These are phyloP conservation scores for Sprattus sprattus DNA, from an alignment of 2,113 vertebrate genomes.

Conservation along the genomic window DNA sequence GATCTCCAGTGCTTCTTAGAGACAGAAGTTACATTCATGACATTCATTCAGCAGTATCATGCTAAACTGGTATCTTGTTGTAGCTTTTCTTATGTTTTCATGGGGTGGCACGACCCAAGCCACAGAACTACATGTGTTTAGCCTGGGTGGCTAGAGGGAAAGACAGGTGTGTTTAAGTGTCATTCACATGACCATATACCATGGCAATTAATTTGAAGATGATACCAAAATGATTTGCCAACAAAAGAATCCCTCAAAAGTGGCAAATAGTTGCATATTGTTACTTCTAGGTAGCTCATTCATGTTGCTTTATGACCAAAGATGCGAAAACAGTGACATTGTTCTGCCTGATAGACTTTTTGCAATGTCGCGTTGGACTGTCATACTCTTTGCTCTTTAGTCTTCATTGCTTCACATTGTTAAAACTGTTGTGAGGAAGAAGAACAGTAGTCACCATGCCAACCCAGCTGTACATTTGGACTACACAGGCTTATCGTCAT, in stretches of 20 bases:
- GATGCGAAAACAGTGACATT: no score
- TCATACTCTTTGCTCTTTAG: neutral
- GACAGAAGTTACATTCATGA: no score
- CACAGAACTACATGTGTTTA: neutral
- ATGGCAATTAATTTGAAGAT: neutral
- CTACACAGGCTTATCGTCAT: neutral
- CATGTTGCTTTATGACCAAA: neutral
- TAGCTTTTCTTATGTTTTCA: neutral
- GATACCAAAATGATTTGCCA: neutral
- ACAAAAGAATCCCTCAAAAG: neutral
- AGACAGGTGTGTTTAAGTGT: neutral
- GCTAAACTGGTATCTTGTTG: no score
- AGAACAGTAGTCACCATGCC: neutral
- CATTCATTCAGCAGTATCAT: no score
- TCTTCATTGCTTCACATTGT: neutral
- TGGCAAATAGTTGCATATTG: neutral
- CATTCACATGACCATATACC: no score
- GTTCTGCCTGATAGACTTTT: neutral
- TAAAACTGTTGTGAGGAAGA: neutral
- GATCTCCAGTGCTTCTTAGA: no score
- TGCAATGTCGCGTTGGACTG: neutral
- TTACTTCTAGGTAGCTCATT: neutral
- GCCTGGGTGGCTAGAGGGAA: neutral
- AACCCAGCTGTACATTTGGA: neutral
- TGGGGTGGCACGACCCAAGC: neutral